Percentiles rank a stretch among this genome's conserved stretches.
Evolutionary conservation across 2,797 vertebrate genomes (phyloP).

Genomic region (Cephalopachus bancanus): DNA sequence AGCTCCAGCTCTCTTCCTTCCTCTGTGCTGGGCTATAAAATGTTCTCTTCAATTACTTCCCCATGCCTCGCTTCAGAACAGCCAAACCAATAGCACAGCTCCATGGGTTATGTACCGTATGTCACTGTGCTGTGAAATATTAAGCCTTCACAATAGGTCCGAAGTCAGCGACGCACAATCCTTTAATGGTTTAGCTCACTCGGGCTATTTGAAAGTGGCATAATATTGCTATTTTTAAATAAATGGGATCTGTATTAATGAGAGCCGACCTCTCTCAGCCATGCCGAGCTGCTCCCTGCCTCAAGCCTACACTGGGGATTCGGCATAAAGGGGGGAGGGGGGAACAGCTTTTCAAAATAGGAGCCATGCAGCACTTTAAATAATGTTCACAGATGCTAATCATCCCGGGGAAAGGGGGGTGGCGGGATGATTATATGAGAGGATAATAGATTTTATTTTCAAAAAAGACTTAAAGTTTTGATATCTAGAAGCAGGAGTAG

Average conservation of each 20-base stretch:
- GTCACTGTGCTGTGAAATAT: conserved; percentile 82
- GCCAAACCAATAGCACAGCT: conserved; percentile 77
- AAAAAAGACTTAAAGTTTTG: conserved; percentile 63
- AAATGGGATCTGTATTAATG: conserved; percentile 79
- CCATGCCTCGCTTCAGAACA: conserved; percentile 70
- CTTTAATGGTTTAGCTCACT: conserved; percentile 82
- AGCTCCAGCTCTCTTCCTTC: conserved; percentile 67
- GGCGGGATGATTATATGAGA: conserved; percentile 61
- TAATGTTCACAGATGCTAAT: conserved; percentile 30
- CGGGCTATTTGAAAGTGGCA: conserved; percentile 82
- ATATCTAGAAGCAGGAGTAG: neutral
- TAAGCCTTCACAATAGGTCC: conserved; percentile 82
- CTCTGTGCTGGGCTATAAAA: conserved; percentile 72
- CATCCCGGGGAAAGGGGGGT: neutral
- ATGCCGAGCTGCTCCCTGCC: conserved; percentile 49
- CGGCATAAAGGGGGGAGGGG: conserved; percentile 62
- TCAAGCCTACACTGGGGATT: conserved; percentile 52
- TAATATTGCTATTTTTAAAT: conserved; percentile 86
- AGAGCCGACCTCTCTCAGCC: conserved; percentile 80
- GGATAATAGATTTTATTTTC: conserved; percentile 75
- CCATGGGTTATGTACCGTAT: conserved; percentile 47
- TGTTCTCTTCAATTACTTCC: conserved; percentile 84
- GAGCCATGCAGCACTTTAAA: conserved; percentile 66
- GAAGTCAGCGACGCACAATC: conserved; percentile 79
- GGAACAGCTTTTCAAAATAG: conserved; percentile 45